Percentiles rank a stretch among this genome's conserved stretches.
These are phyloP conservation scores for Burhinus oedicnemus DNA, from an alignment of 2,113 vertebrate species.

Conservation along the genomic window DNA sequence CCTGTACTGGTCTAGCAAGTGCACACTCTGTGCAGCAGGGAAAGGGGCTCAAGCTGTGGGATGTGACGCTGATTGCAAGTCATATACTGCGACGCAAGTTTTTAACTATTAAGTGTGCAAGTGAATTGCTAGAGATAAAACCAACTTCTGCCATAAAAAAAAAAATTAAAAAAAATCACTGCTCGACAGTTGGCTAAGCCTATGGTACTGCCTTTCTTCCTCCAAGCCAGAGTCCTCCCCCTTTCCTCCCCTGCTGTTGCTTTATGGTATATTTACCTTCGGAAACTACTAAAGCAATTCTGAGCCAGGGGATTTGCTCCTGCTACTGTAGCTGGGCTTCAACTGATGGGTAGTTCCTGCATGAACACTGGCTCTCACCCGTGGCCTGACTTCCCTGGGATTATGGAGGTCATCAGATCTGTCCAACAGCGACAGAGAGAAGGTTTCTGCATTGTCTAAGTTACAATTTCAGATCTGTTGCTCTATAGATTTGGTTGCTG, in stretches of 20 bases:
- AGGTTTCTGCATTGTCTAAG: not conserved
- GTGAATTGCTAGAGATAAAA: not conserved
- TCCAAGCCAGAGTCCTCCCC: not conserved
- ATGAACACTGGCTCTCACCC: not conserved
- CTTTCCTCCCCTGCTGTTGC: not conserved
- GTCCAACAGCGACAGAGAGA: not conserved
- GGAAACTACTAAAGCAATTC: not conserved
- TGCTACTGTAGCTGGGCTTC: not conserved
- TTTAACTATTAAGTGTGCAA: not conserved
- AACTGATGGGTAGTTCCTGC: not conserved
- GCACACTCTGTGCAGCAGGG: rapidly evolving
- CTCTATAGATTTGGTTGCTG: not conserved
- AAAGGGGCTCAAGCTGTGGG: not conserved
- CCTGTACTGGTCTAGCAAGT: not conserved
- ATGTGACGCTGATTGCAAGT: not conserved
- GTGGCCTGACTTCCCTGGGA: not conserved
- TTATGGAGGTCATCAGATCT: not conserved
- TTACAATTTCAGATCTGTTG: not conserved
- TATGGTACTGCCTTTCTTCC: not conserved
- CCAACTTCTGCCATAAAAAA: not conserved
- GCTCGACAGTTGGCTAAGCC: not conserved
- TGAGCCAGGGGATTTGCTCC: not conserved
- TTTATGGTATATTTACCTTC: not conserved
- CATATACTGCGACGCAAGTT: not conserved
- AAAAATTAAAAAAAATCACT: too few species aligned